Base-by-base conservation (phyloP, 2,797 vertebrate species). In the Intellagama lesueurii region DNA sequence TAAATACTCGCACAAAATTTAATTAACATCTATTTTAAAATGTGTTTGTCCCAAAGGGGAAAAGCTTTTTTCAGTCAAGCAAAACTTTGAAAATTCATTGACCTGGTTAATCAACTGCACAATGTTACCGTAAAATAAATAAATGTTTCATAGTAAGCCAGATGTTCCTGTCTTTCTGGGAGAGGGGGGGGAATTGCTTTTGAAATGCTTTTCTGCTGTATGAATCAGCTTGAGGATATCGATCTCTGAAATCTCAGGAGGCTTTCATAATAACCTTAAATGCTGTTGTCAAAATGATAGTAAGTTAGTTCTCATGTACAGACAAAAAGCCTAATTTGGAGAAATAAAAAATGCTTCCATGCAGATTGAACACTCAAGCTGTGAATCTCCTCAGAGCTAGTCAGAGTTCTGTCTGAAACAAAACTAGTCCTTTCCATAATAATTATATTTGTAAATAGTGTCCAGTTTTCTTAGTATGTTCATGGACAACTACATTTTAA, bases 341-440 rank as follows among this genome's bases (percentile, higher is more conserved):
- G 89, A 96, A 95, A 96, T 96, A 92, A 95, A 94, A 95, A 91
- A 93, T 86, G 87, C 84, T 85, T 92, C 94, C 84, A 90, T 91
- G 95, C 89, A 93, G 91, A 92, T 80, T 93, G 89, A 92, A 94
- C 95, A 95, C 94, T 91, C 89, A 87, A 85, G 92, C 92, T 40
- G 77, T 84, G 76, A 92, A 83, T 86, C 5, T 30, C 5, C 40
- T 83, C 89, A 83, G 11, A 83, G 35, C 76, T 77, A 87, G 73
- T 60, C 91, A 94, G 87, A 77, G 60, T 91, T 76, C 83, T 49
- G 88, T 92, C 90, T 85, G 79, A 92, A 93, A 90, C 77, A 91
- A 87, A 87, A 60, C 66, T 64, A 91, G 64, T 32, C 75, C 64
- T 78, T 83, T 86, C 90, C 93, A 90, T 88, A 87, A 69, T 83